Conservation (phyloP, 2,113 vertebrate genomes). For the Sialia sialis region DNA sequence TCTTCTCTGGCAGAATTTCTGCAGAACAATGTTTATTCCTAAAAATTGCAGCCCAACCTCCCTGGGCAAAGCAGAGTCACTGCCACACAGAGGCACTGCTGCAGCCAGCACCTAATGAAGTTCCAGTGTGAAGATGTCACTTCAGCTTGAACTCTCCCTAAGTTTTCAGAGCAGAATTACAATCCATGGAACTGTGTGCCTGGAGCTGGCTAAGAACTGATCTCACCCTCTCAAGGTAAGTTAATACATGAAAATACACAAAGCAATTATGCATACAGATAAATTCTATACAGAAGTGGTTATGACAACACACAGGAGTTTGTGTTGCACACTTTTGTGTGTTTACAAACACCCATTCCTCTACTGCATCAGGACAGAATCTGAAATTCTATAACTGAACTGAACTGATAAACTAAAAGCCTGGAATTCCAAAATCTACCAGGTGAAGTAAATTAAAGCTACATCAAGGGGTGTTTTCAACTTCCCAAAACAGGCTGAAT, state of each 20-base stretch:
- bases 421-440: neutral
- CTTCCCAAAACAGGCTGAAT: neutral
- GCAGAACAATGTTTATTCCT: neutral
- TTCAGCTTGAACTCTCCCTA: neutral
- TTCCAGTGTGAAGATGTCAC: neutral
- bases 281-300: rapidly evolving
- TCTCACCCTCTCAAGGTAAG: neutral
- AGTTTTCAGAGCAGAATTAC: neutral
- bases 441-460: neutral
- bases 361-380: neutral
- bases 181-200: neutral
- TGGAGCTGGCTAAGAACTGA: neutral
- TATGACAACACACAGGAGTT: rapidly evolving
- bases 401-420: neutral
- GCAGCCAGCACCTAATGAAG: neutral
- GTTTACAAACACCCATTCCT: neutral
- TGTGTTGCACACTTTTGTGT: neutral
- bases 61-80: neutral
- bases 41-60: neutral
- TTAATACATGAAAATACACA: rapidly evolving
- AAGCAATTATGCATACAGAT: neutral
- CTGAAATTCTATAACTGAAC: neutral
- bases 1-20: neutral
- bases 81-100: neutral
- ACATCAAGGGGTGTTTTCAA: neutral